These are phyloP conservation scores for Parnassius smintheus DNA, from an alignment of 2,888 invertebrate genomes.

Conservation along the genomic window DNA sequence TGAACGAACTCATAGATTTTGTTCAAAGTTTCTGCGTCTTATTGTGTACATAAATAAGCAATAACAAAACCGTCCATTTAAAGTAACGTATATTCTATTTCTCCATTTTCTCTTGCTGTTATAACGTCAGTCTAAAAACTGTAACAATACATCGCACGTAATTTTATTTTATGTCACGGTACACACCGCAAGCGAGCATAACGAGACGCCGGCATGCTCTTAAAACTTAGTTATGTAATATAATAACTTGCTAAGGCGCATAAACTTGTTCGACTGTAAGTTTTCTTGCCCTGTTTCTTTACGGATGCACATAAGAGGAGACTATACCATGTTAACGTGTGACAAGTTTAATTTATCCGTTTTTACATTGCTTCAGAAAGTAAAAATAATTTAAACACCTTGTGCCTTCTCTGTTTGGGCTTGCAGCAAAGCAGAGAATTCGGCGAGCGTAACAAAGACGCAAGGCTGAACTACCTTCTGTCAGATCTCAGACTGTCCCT, in stretches of 20 bases:
- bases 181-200: slow-evolving; percentile 20
- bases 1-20: too few relatives aligned
- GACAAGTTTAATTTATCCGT: slow-evolving; percentile 1
- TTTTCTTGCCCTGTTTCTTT: slow-evolving; percentile 23
- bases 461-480: too few relatives aligned
- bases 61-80: background rate
- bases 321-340: slow-evolving; percentile 6
- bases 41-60: too few relatives aligned
- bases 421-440: too few relatives aligned
- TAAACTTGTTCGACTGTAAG: slow-evolving; percentile 30
- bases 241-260: slow-evolving; percentile 41
- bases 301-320: slow-evolving; percentile 24
- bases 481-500: too few relatives aligned
- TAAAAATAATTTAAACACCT: too few relatives aligned
- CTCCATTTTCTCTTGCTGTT: slow-evolving; percentile 4
- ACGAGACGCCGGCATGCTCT: slow-evolving; percentile 31
- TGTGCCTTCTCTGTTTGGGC: too few relatives aligned
- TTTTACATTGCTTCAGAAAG: too few relatives aligned
- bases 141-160: slow-evolving; percentile 24
- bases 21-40: too few relatives aligned
- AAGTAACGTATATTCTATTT: slow-evolving; percentile 2
- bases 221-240: slow-evolving; percentile 45
- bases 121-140: slow-evolving; percentile 16
- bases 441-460: too few relatives aligned
- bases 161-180: background rate